A percentile compares a stretch with the other conserved stretches of the same genome.
phyloP scores from a whole-genome alignment of 2,797 vertebrate species.

The Phataginus tetradactyla region DNA sequence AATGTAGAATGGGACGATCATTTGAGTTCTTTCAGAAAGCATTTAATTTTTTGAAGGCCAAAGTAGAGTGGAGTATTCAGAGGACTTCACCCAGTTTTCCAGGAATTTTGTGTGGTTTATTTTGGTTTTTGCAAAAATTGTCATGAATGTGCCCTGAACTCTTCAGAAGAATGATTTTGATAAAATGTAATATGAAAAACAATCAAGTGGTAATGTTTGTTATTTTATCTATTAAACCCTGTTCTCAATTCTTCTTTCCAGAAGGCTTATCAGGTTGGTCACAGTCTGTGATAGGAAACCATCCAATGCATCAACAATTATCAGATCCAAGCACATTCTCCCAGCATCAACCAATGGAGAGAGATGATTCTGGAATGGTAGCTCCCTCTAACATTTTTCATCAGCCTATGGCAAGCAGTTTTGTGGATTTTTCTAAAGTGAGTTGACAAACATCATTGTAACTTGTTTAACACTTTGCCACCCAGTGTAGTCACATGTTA shows the following conservation, averaged over 20 bases:
- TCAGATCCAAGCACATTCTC: constrained; percentile 96
- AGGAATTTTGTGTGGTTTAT: not conserved
- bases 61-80: not conserved
- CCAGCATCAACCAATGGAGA: constrained; percentile 99
- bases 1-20: not conserved
- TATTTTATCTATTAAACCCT: constrained; percentile 60
- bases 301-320: constrained; percentile 95
- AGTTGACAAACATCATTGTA: constrained; percentile 71
- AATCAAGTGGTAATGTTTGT: constrained; percentile 55
- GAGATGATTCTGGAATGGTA: constrained; percentile 98
- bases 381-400: constrained; percentile 98
- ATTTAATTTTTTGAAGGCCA: constrained; percentile 44
- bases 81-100: constrained; percentile 17
- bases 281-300: constrained; percentile 96
- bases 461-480: constrained; percentile 59
- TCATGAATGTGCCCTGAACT: constrained; percentile 18
- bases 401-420: constrained; percentile 97
- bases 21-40: constrained; percentile 54
- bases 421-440: constrained; percentile 99
- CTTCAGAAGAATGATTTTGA: constrained; percentile 33
- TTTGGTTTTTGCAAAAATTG: constrained; percentile 9
- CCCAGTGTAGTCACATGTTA: constrained; percentile 41
- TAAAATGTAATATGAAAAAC: constrained; percentile 60
- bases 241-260: constrained; percentile 84
- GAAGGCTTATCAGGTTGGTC: constrained; percentile 99